phyloP scores from a whole-genome alignment of 2,888 invertebrate species.

The Lathronympha strigana region DNA sequence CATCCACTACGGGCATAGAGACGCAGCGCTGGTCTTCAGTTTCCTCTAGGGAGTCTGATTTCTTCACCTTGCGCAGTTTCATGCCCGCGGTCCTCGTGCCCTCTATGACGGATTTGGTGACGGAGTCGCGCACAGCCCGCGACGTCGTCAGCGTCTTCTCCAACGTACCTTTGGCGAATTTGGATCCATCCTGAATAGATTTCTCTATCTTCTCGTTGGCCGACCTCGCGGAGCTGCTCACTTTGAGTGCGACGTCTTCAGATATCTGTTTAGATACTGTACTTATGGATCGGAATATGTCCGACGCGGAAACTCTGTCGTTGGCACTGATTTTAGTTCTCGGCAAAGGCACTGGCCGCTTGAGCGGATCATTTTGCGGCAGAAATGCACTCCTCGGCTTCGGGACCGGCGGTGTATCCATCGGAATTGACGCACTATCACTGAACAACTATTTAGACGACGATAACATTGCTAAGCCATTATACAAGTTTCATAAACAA shows the following conservation, averaged over 20 bases:
- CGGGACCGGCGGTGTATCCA: slow-evolving; percentile 78
- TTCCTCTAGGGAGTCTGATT: slow-evolving; percentile 54
- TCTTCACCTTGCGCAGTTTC: slow-evolving; percentile 67
- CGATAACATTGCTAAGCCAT: slow-evolving; percentile 56
- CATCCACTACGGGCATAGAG: slow-evolving; percentile 83
- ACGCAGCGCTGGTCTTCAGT: slow-evolving; percentile 73
- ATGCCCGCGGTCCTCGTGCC: slow-evolving; percentile 85
- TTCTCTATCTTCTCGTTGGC: slow-evolving; percentile 74
- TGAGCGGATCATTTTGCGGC: slow-evolving; percentile 58
- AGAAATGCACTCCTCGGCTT: slow-evolving; percentile 66
- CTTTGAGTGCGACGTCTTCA: slow-evolving; percentile 82
- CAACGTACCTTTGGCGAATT: slow-evolving; percentile 74
- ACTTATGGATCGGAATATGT: slow-evolving; percentile 78
- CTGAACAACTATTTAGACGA: slow-evolving; percentile 49
- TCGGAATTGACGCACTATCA: slow-evolving; percentile 50
- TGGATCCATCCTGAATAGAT: slow-evolving; percentile 69
- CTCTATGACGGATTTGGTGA: slow-evolving; percentile 86
- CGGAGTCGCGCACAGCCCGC: slow-evolving; percentile 78
- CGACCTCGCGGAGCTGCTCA: slow-evolving; percentile 70
- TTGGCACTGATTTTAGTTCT: slow-evolving; percentile 66
- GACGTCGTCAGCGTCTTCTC: slow-evolving; percentile 78
- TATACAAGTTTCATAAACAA: slow-evolving; percentile 44
- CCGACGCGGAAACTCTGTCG: slow-evolving; percentile 71
- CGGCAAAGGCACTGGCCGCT: slow-evolving; percentile 83
- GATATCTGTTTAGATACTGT: slow-evolving; percentile 83